phyloP scores from a whole-genome alignment of 2,888 invertebrate species.

The Timandra comae region DNA sequence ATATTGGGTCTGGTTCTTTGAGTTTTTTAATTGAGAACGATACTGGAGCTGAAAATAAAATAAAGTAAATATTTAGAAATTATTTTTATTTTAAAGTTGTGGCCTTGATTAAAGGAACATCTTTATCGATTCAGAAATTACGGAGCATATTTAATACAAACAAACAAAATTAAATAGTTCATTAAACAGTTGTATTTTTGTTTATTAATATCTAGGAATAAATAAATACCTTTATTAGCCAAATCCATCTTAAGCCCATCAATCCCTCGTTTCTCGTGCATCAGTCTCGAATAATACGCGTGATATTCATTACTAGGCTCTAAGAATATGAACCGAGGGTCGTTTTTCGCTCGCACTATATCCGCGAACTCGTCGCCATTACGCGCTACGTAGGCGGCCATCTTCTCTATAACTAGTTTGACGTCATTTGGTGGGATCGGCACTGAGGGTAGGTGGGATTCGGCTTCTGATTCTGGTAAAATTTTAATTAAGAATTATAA shows the following conservation, averaged over 20 bases:
- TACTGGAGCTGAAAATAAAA: conserved; percentile 77
- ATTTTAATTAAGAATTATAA: too few relatives aligned
- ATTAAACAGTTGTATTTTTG: too few relatives aligned
- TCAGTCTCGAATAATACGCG: conserved; percentile 83
- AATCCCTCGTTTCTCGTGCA: conserved; percentile 46
- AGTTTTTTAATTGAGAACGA: conserved; percentile 91
- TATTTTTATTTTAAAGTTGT: too few relatives aligned
- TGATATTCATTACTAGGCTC: conserved; percentile 85
- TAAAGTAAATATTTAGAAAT: conserved; percentile 20
- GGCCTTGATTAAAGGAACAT: too few relatives aligned
- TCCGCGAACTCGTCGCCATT: conserved; percentile 96
- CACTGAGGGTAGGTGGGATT: conserved; percentile 54
- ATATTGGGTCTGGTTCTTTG: conserved; percentile 81
- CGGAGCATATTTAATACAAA: too few relatives aligned
- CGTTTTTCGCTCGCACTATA: conserved; percentile 88
- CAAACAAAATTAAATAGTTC: neutral
- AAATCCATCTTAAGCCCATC: conserved; percentile 36
- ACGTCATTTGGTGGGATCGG: conserved; percentile 87
- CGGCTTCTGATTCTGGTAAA: conserved; percentile 53
- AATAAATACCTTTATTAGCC: conserved; percentile 24
- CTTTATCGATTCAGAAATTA: neutral
- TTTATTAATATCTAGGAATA: too few relatives aligned
- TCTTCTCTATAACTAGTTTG: conserved; percentile 94
- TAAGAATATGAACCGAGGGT: conserved; percentile 92
- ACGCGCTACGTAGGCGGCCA: conserved; percentile 96